Evolutionary conservation across 2,888 invertebrate species (phyloP), one percentile per base, ranked within the genome.

Genomic region (Portevinia maculata): DNA sequence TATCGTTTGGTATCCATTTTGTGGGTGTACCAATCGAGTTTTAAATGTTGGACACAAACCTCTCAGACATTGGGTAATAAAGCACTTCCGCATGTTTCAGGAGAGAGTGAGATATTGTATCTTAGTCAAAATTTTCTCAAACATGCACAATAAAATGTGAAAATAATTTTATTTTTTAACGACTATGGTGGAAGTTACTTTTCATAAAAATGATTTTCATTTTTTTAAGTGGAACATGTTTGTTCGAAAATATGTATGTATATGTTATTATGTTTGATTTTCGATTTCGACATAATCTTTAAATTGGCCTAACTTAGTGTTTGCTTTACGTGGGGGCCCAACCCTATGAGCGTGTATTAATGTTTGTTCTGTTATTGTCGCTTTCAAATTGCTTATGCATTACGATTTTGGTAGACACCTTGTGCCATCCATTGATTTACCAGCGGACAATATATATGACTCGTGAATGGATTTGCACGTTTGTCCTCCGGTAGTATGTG

Each of bases 371-470:
- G 39, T 32, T 46, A 53, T 81, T 75, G 30, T 70, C 64, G 59
- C 75, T 70, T 75, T 75, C 69, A 75, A 65, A 70, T 64, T 64
- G 30, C 34, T 75, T 62, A 73, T 69, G 60, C 57, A 41, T 55
- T 75, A 34, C 39, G 57, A 28, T 64, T 59, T 57, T 62, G 62
- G 62, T 70, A 52, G 69, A 64, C 62, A 75, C 28, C 28, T 57
- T 64, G 69, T 64, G 57, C 37, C 62, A 64, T 70, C 70, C 55
- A 41, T 34, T 69, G 44, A 39, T 53, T 13, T 46, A 34, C 30
- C 39, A 67, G 30, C 41, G 32, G 41, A 44, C 64, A 32, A 1
- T 13, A 48, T 57, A 64, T 24, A 21, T 70, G 15, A 65, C 46
- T 34, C 46, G 34, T 55, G 55, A 69, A 57, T 74, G 55, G 48